A percentile compares a stretch with the other conserved stretches of the same genome.
phyloP scores from a whole-genome alignment of 1,140 invertebrate species.

The Drosophila virilis region DNA sequence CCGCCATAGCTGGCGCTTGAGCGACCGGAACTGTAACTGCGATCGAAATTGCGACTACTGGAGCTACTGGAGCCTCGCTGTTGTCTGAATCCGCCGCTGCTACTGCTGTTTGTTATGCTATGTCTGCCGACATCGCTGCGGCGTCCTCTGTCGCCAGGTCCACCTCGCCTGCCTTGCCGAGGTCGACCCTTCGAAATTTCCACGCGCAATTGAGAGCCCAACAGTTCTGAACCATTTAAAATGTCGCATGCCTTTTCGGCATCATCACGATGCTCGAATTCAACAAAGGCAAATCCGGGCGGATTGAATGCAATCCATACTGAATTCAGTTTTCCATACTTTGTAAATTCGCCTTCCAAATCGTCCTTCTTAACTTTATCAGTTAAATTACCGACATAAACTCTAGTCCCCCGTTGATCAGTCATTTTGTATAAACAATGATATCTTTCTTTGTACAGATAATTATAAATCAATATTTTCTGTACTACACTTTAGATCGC shows the following conservation, averaged over 20 bases:
- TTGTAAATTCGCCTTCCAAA: conserved; percentile 92
- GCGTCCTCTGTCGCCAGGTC: conserved; percentile 86
- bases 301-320: conserved; percentile 98
- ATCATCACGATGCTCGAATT: conserved; percentile 97
- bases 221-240: conserved; percentile 93
- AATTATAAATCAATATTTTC: conserved; percentile 75
- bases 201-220: conserved; percentile 92
- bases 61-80: conserved; percentile 77
- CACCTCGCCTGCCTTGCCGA: conserved; percentile 85
- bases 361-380: conserved; percentile 95
- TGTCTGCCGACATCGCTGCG: conserved; percentile 85
- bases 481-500: conserved; percentile 57
- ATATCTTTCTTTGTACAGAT: conserved; percentile 55
- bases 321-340: conserved; percentile 96
- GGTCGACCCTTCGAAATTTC: conserved; percentile 92
- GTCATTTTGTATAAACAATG: conserved; percentile 68
- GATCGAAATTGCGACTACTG: conserved; percentile 78
- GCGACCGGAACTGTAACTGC: conserved; percentile 85
- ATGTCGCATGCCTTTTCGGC: conserved; percentile 96
- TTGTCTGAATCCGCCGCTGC: conserved; percentile 78
- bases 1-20: conserved; percentile 80
- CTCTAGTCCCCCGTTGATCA: conserved; percentile 88
- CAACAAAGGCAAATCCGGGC: conserved; percentile 99
- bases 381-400: conserved; percentile 93
- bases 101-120: conserved; percentile 85